Evolutionary conservation across 1,140 invertebrate species (phyloP).

Genomic region (Thaumetopoea pityocampa): DNA sequence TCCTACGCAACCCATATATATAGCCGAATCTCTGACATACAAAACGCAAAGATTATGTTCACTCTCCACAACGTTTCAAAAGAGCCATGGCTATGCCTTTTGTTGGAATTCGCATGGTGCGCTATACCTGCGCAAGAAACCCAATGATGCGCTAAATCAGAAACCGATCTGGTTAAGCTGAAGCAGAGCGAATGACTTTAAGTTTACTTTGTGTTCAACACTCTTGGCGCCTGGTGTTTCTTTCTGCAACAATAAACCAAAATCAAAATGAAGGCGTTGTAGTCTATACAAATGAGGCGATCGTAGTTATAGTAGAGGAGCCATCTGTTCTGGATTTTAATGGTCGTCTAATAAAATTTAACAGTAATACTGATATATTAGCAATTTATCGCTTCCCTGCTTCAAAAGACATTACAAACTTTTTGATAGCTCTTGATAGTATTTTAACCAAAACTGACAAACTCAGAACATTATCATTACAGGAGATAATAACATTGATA

Average conservation of each 20-base stretch:
- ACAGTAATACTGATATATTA: neutral
- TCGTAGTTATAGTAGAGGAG: neutral
- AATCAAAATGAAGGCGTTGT: neutral
- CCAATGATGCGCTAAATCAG: neutral
- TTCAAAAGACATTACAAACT: neutral
- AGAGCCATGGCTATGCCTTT: neutral
- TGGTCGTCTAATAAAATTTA: neutral
- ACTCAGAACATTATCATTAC: neutral
- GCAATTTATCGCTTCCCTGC: neutral
- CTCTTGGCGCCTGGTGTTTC: no score
- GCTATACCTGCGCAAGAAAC: neutral
- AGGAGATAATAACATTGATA: neutral
- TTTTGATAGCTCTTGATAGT: neutral
- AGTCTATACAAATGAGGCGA: neutral
- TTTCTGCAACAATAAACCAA: neutral
- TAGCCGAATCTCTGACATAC: neutral
- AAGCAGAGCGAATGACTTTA: neutral
- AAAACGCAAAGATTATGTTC: neutral
- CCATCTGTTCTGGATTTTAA: neutral
- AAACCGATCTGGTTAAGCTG: neutral
- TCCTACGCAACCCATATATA: neutral
- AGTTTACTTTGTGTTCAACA: no score
- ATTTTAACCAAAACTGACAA: neutral
- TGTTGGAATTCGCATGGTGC: neutral
- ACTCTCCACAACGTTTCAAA: neutral